Evolutionary conservation across 2,113 vertebrate genomes (phyloP).

Genomic region (Theropithecus gelada): DNA sequence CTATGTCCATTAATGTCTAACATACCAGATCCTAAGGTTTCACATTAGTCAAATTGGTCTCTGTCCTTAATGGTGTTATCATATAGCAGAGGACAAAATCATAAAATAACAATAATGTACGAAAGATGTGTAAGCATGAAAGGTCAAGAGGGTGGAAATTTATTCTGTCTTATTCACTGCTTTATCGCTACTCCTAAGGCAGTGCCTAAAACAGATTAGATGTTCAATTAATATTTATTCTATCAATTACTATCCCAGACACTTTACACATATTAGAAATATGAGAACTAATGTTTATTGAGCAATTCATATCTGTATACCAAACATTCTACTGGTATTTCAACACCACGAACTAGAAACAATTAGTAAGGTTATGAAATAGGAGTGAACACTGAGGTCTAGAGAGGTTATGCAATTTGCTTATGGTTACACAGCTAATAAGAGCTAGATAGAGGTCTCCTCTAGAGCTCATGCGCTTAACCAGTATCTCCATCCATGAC

Average conservation of each 20-base stretch:
- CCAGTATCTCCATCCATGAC: background rate
- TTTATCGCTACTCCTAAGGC: background rate
- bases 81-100: background rate
- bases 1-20: background rate
- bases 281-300: background rate
- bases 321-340: background rate
- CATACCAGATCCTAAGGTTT: background rate
- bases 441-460: background rate
- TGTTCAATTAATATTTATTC: background rate
- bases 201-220: background rate
- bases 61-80: background rate
- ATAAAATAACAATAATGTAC: background rate
- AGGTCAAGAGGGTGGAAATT: background rate
- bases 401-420: background rate
- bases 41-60: background rate
- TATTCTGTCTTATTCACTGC: background rate
- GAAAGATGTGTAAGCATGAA: background rate
- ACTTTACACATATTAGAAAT: slow-evolving; percentile 3
- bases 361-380: background rate
- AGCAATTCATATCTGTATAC: background rate
- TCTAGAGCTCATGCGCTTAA: background rate
- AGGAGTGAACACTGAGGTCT: background rate
- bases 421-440: background rate
- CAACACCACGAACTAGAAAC: background rate
- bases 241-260: background rate